Base-by-base conservation (phyloP, 2,888 invertebrate genomes). In the Ectobius pallidus region DNA sequence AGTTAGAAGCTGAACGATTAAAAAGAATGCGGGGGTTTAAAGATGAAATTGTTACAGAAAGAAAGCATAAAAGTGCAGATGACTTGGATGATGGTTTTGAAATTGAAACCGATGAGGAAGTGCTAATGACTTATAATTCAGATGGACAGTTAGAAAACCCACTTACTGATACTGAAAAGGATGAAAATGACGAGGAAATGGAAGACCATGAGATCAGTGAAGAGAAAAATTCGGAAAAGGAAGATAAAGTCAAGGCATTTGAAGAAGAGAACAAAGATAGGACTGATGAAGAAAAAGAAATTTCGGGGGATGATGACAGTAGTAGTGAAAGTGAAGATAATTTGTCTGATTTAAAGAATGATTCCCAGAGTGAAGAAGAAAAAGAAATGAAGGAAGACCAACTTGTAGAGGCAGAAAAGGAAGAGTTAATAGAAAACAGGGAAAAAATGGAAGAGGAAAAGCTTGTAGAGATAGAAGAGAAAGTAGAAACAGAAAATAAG, bases 81-180 rank as follows among this genome's bases (percentile, higher is more conserved):
- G 95, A 94, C 81, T 86, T 96, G 72, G 95, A 95, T 78, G 95
- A 95, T 82, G 92, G 92, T 81, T 85, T 79, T 30, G 72, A 42
- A 18, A 16, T 25, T 27, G 25, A 62, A 9, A 27, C 7, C 34
- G 34, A 34, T 34, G 34, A 34, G 6, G 11, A 34, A 7, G 34
- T 7, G 6, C 6, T 34, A 11, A 7, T 34, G n/a, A 20, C 49
- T 6, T 49, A 49, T 49, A 20, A 49, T 49, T 6, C n/a, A 9
- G 49, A 49, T 18, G 49, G 49, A n/a, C 52, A 4, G 3, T 11
- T 52, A 18, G 52, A 20, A 11, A 34, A 6, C 11, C 6, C 7
- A 7, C 34, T 14, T 25, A 65, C 44, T 67, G 39, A 52, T 27
- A 58, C 42, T 3, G 16, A 52, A 9, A 42, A 39, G 7, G 44